Conservation (phyloP, 2,113 vertebrate species). For the Loxodonta africana region DNA sequence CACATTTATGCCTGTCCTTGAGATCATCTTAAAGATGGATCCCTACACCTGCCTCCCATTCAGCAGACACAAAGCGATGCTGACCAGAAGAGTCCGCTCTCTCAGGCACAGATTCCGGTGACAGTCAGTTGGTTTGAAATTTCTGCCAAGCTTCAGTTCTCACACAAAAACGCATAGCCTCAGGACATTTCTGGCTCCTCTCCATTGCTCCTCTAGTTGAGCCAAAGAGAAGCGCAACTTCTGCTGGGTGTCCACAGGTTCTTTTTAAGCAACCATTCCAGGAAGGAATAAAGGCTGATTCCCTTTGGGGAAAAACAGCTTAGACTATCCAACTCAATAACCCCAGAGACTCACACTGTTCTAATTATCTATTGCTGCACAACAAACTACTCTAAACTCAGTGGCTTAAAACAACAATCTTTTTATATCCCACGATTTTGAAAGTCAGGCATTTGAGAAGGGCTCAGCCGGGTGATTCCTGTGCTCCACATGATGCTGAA, state of each 20-base stretch:
- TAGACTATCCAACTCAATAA: neutral
- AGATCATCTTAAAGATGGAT: neutral
- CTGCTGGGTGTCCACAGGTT: conserved; percentile 65
- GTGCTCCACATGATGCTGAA: neutral
- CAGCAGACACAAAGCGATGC: conserved; percentile 39
- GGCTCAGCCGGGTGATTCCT: neutral
- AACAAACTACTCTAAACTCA: neutral
- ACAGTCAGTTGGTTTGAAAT: conserved; percentile 76
- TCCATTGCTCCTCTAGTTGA: conserved; percentile 64
- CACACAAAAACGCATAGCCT: conserved; percentile 84
- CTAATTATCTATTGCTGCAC: neutral
- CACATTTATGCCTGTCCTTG: neutral
- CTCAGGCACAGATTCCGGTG: conserved; percentile 68
- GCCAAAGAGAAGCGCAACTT: conserved; percentile 54
- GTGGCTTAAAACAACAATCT: neutral
- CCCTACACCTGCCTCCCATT: neutral
- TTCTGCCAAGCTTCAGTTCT: conserved; percentile 74
- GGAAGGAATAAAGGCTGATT: conserved; percentile 30
- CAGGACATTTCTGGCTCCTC: conserved; percentile 76
- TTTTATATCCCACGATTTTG: neutral
- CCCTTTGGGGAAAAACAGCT: neutral
- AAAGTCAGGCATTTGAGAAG: conserved; percentile 22
- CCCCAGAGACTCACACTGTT: neutral
- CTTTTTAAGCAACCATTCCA: conserved; percentile 66
- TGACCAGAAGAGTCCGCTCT: neutral